Base-by-base conservation (phyloP, 2,888 invertebrate genomes). In the Gortyna flavago region DNA sequence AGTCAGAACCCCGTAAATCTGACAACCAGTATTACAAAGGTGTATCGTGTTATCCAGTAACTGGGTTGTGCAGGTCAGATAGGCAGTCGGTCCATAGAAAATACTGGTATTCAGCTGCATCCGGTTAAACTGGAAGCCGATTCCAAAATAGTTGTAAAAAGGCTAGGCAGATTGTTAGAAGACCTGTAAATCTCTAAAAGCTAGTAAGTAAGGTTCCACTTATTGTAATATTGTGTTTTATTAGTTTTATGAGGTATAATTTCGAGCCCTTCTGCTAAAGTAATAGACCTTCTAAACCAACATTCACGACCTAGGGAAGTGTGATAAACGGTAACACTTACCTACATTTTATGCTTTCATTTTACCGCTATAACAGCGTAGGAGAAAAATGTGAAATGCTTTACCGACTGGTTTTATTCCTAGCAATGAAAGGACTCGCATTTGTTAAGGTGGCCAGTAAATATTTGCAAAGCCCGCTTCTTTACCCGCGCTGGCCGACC, bases 391-490 rank as follows among this genome's bases (percentile, higher is more conserved):
- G 62, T 59, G 54, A 85, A 69, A 82, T 61, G 59, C 48, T 81
- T 61, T 61, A 16, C 48, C 44, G 32, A n/a, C 65, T 44, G 32
- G 35, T 72, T 75, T 79, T 85, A 82, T 85, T 82, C 57, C 61
- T 81, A 44, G 18, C 54, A 82, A 75, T 85, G 83, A 82, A 81
- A 82, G 68, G 69, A 70, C 70, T 59, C 41, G 61, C 83, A 67
- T 85, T 85, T 85, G 86, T 85, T 75, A 62, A 73, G 69, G 83
- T 70, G 9, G 25, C 29, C 62, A n/a, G 86, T 69, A 72, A 83
- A 83, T 83, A 72, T 83, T 83, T 83, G 72, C 66, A 13, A 21
- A 66, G 84, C 64, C 72, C 71, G 68, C 59, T 77, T 57, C 68
- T 72, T 62, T 75, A 51, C 16, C 38, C 0, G 62, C 48, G 16